Conservation (phyloP, 2,888 invertebrate genomes). For the Isoperla grammatica region DNA sequence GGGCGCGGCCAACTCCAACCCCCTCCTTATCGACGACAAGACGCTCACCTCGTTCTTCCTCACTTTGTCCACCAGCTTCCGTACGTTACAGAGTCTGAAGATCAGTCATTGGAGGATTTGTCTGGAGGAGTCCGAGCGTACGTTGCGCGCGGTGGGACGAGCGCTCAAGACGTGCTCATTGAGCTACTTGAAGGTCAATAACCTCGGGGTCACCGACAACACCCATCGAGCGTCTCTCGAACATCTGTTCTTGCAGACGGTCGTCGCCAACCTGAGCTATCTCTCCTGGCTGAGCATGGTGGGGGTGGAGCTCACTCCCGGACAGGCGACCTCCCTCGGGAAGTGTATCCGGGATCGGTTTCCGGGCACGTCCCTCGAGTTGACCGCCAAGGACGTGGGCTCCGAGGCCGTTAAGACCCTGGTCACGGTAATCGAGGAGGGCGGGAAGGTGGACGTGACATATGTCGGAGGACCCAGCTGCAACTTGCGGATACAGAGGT, state of each 20-base stretch:
- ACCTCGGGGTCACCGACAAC: slow-evolving; percentile 41
- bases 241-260: slow-evolving; percentile 40
- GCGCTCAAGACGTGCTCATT: slow-evolving; percentile 41
- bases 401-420: slow-evolving; percentile 41
- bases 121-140: slow-evolving; percentile 40
- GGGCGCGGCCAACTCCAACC: slow-evolving; percentile 35
- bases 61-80: slow-evolving; percentile 44
- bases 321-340: slow-evolving; percentile 40
- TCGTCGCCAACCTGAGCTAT: slow-evolving; percentile 39
- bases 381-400: slow-evolving; percentile 42
- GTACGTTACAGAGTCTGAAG: slow-evolving; percentile 42
- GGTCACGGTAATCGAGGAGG: slow-evolving; percentile 41
- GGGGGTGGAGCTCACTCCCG: slow-evolving; percentile 40
- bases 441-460: slow-evolving; percentile 41
- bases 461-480: slow-evolving; percentile 42
- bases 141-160: slow-evolving; percentile 41
- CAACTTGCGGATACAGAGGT: slow-evolving; percentile 29
- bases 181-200: slow-evolving; percentile 42
- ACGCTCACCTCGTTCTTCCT: slow-evolving; percentile 46
- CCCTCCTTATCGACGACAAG: slow-evolving; percentile 47
- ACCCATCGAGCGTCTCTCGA: slow-evolving; percentile 41
- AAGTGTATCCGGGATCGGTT: slow-evolving; percentile 43
- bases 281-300: slow-evolving; percentile 43
- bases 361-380: slow-evolving; percentile 40
- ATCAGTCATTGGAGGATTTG: slow-evolving; percentile 41